A percentile compares a stretch with the other conserved stretches of the same genome.
These are phyloP conservation scores for Dendrocincla tyrannina DNA, from an alignment of 2,797 vertebrate genomes.

Conservation along the genomic window DNA sequence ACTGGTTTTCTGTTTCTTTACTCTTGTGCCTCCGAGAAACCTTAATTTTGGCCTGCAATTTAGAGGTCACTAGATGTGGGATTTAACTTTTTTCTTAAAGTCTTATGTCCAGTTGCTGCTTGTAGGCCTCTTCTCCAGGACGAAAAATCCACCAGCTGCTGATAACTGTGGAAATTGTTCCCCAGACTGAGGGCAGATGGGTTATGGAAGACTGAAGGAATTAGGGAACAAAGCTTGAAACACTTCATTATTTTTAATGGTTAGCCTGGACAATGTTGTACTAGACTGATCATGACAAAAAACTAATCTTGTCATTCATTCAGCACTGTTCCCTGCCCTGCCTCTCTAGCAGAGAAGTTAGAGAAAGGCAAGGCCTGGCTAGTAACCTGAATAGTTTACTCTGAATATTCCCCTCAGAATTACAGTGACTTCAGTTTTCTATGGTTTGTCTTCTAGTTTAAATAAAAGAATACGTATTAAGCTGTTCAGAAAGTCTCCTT, in stretches of 20 bases:
- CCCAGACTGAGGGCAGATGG: not conserved
- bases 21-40: not conserved
- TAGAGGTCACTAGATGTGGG: not conserved
- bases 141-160: not conserved
- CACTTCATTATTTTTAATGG: not conserved
- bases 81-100: not conserved
- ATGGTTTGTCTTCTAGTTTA: not conserved
- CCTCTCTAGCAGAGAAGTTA: not conserved
- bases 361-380: not conserved
- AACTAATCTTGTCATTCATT: not conserved
- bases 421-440: not conserved
- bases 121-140: not conserved
- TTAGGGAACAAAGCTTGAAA: not conserved
- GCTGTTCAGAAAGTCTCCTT: not conserved
- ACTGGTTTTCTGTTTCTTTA: not conserved
- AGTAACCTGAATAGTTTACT: not conserved
- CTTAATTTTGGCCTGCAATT: not conserved
- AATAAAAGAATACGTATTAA: not conserved
- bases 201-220: not conserved
- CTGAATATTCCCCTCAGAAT: not conserved
- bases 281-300: rapidly evolving
- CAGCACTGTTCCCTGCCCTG: not conserved
- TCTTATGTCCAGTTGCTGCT: not conserved
- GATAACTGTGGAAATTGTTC: not conserved
- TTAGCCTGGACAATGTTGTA: not conserved